Evolutionary conservation across 2,888 invertebrate species (phyloP).

Genomic region (Leptarthrus brevirostris): DNA sequence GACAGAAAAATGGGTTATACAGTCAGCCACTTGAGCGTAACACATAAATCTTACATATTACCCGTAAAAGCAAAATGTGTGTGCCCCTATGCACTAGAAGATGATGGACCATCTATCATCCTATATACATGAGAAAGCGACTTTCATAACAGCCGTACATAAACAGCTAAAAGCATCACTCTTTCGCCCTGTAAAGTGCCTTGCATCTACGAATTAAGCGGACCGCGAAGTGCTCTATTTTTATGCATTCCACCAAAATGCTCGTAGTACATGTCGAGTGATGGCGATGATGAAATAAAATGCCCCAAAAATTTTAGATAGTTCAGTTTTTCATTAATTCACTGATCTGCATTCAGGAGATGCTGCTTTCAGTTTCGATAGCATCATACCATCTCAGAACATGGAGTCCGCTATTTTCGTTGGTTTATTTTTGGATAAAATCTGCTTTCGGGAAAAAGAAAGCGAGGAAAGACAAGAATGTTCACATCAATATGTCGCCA

Average conservation of each 20-base stretch:
- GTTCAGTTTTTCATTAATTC: slow-evolving; percentile 27
- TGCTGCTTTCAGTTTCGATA: slow-evolving; percentile 14
- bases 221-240: slow-evolving; percentile 40
- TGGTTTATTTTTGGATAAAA: slow-evolving; percentile 15
- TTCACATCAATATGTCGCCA: slow-evolving; percentile 44
- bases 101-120: slow-evolving; percentile 20
- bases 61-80: not conserved
- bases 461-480: slow-evolving; percentile 23
- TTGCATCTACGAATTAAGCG: slow-evolving; percentile 24
- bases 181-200: not conserved
- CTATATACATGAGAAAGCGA: not conserved
- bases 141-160: not conserved
- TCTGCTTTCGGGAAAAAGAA: slow-evolving; percentile 10
- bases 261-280: slow-evolving; percentile 24
- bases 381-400: slow-evolving; percentile 10
- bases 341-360: slow-evolving; percentile 24
- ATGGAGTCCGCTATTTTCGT: slow-evolving; percentile 17
- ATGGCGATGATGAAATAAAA: slow-evolving; percentile 21
- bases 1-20: not conserved
- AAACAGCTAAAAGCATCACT: not conserved
- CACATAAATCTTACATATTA: slow-evolving; percentile 25
- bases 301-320: not conserved
- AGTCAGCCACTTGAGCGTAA: not conserved
- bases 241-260: not conserved
- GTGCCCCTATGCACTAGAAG: not conserved